Evolutionary conservation across 2,888 invertebrate species (phyloP).

Genomic region (Trissolcus japonicus): DNA sequence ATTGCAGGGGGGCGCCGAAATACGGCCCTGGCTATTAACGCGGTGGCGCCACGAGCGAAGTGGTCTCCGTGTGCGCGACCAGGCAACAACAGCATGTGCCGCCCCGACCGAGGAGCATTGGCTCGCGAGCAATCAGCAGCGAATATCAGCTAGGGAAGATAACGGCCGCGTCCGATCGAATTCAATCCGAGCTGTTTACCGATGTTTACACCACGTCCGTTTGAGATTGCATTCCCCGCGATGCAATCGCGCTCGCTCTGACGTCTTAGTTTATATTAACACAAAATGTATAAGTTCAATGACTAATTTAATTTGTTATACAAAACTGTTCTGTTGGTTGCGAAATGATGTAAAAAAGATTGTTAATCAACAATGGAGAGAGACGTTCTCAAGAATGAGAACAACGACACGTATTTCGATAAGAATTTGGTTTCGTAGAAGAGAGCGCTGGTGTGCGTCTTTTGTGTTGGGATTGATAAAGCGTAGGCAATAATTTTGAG

Average conservation of each 20-base stretch:
- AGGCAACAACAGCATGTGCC: conserved; percentile 51
- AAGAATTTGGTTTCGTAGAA: too few relatives aligned
- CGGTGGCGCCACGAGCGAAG: conserved; percentile 48
- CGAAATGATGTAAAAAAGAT: too few relatives aligned
- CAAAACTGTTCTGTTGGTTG: too few relatives aligned
- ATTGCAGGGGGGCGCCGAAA: neutral
- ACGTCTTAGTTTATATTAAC: neutral
- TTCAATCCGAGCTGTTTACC: conserved; percentile 31
- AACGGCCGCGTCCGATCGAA: conserved; percentile 14
- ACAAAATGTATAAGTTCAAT: neutral
- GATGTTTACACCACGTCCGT: conserved; percentile 26
- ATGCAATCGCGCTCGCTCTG: conserved; percentile 23
- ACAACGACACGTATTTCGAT: too few relatives aligned
- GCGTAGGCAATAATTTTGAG: conserved; percentile 51
- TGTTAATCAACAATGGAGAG: too few relatives aligned
- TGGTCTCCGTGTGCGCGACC: conserved; percentile 43
- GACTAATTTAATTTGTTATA: too few relatives aligned
- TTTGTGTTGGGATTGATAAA: conserved; percentile 47
- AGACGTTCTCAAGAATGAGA: too few relatives aligned
- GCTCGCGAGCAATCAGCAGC: conserved; percentile 43
- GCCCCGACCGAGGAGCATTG: conserved; percentile 36
- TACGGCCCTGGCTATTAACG: conserved; percentile 34
- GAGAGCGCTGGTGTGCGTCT: conserved; percentile 17
- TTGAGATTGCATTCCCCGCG: conserved; percentile 16
- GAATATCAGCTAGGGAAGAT: conserved; percentile 19